phyloP scores from a whole-genome alignment of 2,888 invertebrate species.

The Lycophotia porphyrea region DNA sequence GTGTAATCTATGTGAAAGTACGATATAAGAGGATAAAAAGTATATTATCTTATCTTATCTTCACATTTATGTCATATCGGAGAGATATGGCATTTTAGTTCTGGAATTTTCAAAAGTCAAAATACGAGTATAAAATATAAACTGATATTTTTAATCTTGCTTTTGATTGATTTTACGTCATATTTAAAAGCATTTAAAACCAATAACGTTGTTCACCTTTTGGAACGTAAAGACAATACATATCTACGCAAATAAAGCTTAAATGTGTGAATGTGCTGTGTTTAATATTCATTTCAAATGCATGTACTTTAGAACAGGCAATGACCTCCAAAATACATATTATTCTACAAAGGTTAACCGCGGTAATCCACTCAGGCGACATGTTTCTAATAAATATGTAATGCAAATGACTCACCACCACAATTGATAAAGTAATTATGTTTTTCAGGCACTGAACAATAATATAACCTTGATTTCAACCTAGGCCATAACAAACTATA shows the following conservation, averaged over 20 bases:
- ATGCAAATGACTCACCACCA: slow-evolving; percentile 58
- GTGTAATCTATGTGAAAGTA: slow-evolving; percentile 50
- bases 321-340: slow-evolving; percentile 47
- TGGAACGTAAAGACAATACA: slow-evolving; percentile 16
- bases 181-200: neutral
- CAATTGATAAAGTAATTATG: neutral
- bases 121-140: neutral
- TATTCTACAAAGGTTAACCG: slow-evolving; percentile 33
- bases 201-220: slow-evolving; percentile 3
- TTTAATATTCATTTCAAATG: slow-evolving; percentile 52
- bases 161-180: slow-evolving; percentile 15
- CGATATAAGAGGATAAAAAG: slow-evolving; percentile 27
- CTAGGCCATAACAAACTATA: slow-evolving; percentile 1
- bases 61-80: slow-evolving; percentile 24
- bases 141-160: neutral
- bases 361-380: slow-evolving; percentile 15
- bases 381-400: slow-evolving; percentile 27
- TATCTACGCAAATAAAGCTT: slow-evolving; percentile 33
- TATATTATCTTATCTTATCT: too few species aligned
- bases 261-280: slow-evolving; percentile 28
- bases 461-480: slow-evolving; percentile 6
- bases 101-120: slow-evolving; percentile 22
- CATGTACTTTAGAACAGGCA: slow-evolving; percentile 49
- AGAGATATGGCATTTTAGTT: slow-evolving; percentile 3
- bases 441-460: slow-evolving; percentile 30